Conservation (phyloP, 2,888 invertebrate genomes). For the Chromoteleia sp. region DNA sequence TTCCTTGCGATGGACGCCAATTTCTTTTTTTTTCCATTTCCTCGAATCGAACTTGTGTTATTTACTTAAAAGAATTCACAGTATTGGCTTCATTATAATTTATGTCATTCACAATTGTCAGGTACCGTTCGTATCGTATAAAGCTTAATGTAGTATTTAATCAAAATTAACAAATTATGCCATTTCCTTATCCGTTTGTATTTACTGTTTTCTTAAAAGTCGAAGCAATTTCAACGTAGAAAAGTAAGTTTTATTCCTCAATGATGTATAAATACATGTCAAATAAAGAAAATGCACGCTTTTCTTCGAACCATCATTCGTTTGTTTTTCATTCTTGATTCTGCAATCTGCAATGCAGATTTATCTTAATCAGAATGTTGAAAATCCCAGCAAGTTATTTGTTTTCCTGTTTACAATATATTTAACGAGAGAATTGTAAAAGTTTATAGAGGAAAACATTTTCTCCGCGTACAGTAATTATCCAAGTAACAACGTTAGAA, state of each 20-base stretch:
- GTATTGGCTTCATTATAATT: not conserved
- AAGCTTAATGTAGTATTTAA: not conserved
- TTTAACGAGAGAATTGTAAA: constrained; percentile 14
- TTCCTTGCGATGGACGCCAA: not conserved
- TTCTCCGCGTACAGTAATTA: constrained; percentile 32
- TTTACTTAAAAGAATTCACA: not conserved
- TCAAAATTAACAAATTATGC: constrained; percentile 2
- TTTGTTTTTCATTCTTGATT: not conserved
- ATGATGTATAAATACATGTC: constrained; percentile 24
- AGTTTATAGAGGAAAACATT: constrained; percentile 31
- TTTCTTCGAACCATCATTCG: not conserved
- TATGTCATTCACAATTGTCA: not conserved
- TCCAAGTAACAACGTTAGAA: not conserved
- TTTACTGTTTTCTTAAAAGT: constrained; percentile 22
- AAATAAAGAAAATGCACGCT: constrained; percentile 2
- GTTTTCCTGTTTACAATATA: constrained; percentile 31
- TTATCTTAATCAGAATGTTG: constrained; percentile 19
- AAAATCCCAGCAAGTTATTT: constrained; percentile 24
- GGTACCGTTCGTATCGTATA: not conserved
- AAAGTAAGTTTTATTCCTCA: constrained; percentile 25
- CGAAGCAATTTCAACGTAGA: not conserved
- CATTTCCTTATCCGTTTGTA: constrained; percentile 15
- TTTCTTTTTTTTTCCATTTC: constrained; percentile 5
- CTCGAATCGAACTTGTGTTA: not conserved
- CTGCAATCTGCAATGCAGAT: constrained; percentile 36